Evolutionary conservation across 37 sponge, comb jelly and placozoan species (phyloP).

Genomic region (Aphrocallistes beatrix): DNA sequence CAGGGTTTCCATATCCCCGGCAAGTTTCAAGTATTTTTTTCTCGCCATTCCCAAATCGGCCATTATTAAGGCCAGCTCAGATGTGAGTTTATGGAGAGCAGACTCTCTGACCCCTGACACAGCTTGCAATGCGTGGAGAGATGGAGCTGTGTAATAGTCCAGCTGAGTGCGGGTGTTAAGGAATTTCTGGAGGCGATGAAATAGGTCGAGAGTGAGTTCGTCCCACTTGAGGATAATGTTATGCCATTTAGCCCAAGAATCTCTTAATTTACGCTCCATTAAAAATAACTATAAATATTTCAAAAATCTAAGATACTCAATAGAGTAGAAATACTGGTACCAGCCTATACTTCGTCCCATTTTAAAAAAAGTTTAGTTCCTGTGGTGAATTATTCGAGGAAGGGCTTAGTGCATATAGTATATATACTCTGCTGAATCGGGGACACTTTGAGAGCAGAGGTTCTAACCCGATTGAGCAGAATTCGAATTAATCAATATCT

Average conservation of each 20-base stretch:
- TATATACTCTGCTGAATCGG: too few species aligned
- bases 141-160: background rate
- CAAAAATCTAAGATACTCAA: too few species aligned
- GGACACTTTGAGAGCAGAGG: too few species aligned
- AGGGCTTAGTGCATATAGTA: too few species aligned
- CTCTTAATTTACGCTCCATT: constrained; percentile 2
- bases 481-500: too few species aligned
- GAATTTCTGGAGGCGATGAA: background rate
- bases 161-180: background rate
- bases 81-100: background rate
- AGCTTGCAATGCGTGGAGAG: background rate
- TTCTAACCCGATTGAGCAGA: too few species aligned
- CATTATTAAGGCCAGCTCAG: background rate
- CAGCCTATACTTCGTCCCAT: too few species aligned
- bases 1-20: constrained; percentile 10
- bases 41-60: background rate
- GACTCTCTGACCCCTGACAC: background rate
- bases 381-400: too few species aligned
- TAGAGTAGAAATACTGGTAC: too few species aligned
- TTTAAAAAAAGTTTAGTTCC: too few species aligned
- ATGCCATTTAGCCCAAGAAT: constrained; percentile 14
- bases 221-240: background rate
- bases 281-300: too few species aligned
- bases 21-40: background rate
- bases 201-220: background rate